Conservation (phyloP, 2,113 vertebrate genomes). For the Pseudorectes ferrugineus region DNA sequence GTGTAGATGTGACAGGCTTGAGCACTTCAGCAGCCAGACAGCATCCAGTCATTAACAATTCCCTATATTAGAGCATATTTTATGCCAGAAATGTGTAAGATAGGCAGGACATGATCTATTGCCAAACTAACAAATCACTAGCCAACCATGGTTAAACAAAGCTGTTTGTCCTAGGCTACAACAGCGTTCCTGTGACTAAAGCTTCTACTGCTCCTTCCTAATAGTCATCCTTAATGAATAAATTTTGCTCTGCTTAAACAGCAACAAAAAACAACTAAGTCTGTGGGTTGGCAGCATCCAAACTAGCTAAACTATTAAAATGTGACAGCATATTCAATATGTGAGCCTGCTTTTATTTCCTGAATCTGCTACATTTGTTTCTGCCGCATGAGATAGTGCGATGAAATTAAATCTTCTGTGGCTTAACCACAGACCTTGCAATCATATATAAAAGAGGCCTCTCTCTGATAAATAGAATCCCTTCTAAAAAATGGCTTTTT, state of each 20-base stretch:
- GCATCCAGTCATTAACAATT: neutral
- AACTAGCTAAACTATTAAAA: neutral
- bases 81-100: neutral
- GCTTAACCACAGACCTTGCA: neutral
- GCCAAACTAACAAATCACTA: neutral
- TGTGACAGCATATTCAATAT: neutral
- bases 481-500: neutral
- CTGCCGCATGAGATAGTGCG: neutral
- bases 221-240: neutral
- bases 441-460: neutral
- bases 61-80: neutral
- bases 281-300: neutral
- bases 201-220: neutral
- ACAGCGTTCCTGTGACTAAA: neutral
- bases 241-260: neutral
- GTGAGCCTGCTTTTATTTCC: neutral
- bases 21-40: neutral
- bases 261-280: neutral
- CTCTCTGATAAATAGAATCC: neutral
- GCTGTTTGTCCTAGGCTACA: neutral
- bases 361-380: neutral
- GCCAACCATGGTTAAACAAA: neutral
- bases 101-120: neutral
- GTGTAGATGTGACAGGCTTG: neutral
- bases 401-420: neutral